Percentiles rank a stretch among this genome's conserved stretches.
Evolutionary conservation across 2,797 vertebrate species (phyloP).

Genomic region (Dryobates pubescens): DNA sequence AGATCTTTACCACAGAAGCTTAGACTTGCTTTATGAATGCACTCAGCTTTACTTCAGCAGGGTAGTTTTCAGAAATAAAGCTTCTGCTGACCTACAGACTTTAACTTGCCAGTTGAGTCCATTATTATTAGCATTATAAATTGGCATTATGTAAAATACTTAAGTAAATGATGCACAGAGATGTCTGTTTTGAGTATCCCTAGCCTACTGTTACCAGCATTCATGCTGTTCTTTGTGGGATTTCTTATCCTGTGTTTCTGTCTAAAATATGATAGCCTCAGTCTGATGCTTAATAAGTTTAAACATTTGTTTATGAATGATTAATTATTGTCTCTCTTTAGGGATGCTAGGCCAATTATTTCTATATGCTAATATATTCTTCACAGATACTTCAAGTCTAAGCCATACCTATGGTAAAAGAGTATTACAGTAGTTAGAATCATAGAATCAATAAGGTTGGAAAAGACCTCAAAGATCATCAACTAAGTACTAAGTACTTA

Average conservation of each 20-base stretch:
- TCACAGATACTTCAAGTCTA: constrained; percentile 24
- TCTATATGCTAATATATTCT: constrained; percentile 64
- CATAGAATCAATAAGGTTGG: too few relatives aligned
- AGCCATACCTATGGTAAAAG: constrained; percentile 15
- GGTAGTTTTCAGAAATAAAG: not conserved
- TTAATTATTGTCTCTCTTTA: constrained; percentile 60
- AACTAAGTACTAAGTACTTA: not conserved
- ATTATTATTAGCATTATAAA: constrained; percentile 17
- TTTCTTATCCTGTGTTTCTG: not conserved
- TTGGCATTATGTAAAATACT: not conserved
- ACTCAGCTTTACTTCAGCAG: not conserved
- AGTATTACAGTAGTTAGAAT: constrained; percentile 23
- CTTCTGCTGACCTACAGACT: not conserved
- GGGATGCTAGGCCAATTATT: constrained; percentile 37
- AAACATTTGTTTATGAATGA: constrained; percentile 66
- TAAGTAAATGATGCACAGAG: not conserved
- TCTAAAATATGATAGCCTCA: constrained; percentile 41
- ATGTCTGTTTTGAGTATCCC: not conserved
- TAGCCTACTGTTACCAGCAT: not conserved
- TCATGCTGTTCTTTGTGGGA: not conserved
- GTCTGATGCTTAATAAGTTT: constrained; percentile 40
- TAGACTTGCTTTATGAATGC: not conserved
- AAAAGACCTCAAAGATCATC: too few relatives aligned
- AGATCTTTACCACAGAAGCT: not conserved
- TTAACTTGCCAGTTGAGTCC: not conserved